Conservation (phyloP, 2,797 vertebrate genomes). For the Sebastes taczanowskii region DNA sequence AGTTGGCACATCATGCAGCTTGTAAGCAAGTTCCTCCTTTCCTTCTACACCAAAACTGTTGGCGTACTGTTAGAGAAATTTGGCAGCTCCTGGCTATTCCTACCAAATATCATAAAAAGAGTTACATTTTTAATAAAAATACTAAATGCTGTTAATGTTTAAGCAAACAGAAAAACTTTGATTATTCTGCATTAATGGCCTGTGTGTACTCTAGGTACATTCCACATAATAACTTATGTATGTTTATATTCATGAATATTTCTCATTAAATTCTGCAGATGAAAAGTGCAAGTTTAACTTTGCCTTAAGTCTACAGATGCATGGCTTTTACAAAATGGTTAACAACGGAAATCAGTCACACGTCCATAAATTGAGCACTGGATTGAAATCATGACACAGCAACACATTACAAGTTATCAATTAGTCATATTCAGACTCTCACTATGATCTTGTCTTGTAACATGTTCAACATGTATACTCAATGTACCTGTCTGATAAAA, state of each 20-base stretch:
- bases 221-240: background rate
- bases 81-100: background rate
- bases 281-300: background rate
- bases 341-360: background rate
- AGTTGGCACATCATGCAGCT: slow-evolving; percentile 24
- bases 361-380: background rate
- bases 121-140: background rate
- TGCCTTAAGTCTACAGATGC: background rate
- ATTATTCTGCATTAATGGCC: background rate
- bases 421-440: background rate
- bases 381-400: background rate
- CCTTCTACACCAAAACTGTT: background rate
- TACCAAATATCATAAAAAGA: background rate
- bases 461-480: background rate
- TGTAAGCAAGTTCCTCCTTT: slow-evolving; percentile 6
- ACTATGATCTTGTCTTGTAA: background rate
- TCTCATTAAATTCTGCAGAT: background rate
- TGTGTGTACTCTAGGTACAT: background rate
- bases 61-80: background rate
- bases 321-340: background rate
- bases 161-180: background rate
- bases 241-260: background rate
- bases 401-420: background rate
- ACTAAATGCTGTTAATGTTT: background rate
- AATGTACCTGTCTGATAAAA: background rate